Evolutionary conservation across 2,113 vertebrate species (phyloP).

Genomic region (Tetrax tetrax): DNA sequence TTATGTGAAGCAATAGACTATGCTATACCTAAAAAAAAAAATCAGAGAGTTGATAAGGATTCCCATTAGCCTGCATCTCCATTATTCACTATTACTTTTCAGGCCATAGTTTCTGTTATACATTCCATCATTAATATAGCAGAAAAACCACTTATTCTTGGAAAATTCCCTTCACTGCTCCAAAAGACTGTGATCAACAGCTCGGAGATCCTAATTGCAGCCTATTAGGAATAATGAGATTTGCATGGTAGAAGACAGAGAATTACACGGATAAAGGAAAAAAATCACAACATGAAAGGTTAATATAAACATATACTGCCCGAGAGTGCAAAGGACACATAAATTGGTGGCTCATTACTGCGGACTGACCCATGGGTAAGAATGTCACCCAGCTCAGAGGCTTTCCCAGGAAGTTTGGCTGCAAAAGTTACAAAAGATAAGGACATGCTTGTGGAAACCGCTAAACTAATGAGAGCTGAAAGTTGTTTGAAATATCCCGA

Average conservation of each 20-base stretch:
- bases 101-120: constrained; percentile 27
- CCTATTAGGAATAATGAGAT: constrained; percentile 85
- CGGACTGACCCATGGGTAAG: constrained; percentile 79
- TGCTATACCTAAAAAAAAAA: background rate
- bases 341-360: constrained; percentile 83
- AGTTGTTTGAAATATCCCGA: constrained; percentile 82
- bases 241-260: constrained; percentile 77
- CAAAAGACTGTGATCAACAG: constrained; percentile 63
- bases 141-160: constrained; percentile 59
- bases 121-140: constrained; percentile 58
- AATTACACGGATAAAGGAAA: constrained; percentile 71
- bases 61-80: constrained; percentile 9
- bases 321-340: constrained; percentile 72
- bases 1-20: background rate
- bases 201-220: constrained; percentile 82
- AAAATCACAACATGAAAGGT: constrained; percentile 79
- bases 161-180: constrained; percentile 18
- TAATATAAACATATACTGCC: constrained; percentile 78
- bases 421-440: constrained; percentile 83
- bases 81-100: background rate
- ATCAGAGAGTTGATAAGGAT: background rate
- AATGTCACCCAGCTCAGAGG: constrained; percentile 78
- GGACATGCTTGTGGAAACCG: constrained; percentile 71
- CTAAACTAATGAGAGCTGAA: constrained; percentile 91
- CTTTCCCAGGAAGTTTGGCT: constrained; percentile 84